phyloP scores from a whole-genome alignment of 1,140 invertebrate genomes.

The Drosophila tsacasi region DNA sequence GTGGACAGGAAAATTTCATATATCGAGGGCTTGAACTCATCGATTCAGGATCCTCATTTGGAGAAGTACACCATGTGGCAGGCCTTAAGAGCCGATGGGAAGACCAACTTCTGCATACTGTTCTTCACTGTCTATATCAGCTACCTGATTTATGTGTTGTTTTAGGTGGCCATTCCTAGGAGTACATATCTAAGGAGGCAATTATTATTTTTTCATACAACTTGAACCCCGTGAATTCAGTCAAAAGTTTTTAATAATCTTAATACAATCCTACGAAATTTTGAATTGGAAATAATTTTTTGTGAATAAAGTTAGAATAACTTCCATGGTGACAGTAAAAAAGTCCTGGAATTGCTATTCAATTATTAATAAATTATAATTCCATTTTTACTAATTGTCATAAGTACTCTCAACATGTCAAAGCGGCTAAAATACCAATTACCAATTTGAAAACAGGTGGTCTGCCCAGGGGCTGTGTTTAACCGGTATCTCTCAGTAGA shows the following conservation, averaged over 20 bases:
- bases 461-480: too few species aligned
- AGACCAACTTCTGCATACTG: conserved; percentile 18
- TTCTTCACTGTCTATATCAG: conserved; percentile 46
- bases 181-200: background rate
- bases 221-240: background rate
- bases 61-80: conserved; percentile 21
- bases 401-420: too few species aligned
- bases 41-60: background rate
- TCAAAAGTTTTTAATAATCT: background rate
- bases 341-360: too few species aligned
- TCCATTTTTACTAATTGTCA: too few species aligned
- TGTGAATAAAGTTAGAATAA: background rate
- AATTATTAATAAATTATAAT: too few species aligned
- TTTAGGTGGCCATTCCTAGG: conserved; percentile 10
- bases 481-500: too few species aligned
- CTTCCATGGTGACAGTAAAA: background rate
- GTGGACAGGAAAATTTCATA: too few species aligned
- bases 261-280: background rate
- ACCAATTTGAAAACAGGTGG: too few species aligned
- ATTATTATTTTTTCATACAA: background rate
- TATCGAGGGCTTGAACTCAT: background rate
- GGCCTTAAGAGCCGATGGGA: conserved; percentile 7
- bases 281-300: background rate
- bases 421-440: too few species aligned
- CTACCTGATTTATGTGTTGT: conserved; percentile 34